phyloP scores from a whole-genome alignment of 1,140 invertebrate genomes.

The Nasonia longicornis region DNA sequence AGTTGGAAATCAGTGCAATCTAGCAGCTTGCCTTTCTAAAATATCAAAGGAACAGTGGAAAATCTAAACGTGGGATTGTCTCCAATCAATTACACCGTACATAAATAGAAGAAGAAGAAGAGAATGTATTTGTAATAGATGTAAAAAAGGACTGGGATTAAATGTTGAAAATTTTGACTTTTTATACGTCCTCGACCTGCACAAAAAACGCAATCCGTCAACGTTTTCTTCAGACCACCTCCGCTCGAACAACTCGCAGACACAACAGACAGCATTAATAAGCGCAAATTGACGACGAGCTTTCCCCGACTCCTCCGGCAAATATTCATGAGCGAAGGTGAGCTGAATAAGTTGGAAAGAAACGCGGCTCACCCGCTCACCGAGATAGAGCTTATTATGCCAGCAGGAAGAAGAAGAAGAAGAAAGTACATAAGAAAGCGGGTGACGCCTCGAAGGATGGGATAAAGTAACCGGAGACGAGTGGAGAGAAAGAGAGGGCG shows the following conservation, averaged over 20 bases:
- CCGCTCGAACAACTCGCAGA: no score
- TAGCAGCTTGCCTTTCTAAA: conserved; percentile 20
- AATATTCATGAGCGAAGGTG: conserved; percentile 38
- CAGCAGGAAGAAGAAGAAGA: conserved; percentile 49
- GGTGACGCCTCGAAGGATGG: conserved; percentile 58
- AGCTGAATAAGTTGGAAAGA: conserved; percentile 43
- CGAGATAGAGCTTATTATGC: conserved; percentile 69
- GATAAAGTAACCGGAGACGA: conserved; percentile 58
- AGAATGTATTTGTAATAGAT: no score
- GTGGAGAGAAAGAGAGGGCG: conserved; percentile 22
- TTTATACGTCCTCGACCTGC: no score
- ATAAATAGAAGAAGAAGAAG: no score
- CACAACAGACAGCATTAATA: conserved; percentile 16
- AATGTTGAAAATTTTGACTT: no score
- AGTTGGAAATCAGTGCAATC: not conserved
- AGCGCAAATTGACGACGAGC: conserved; percentile 45
- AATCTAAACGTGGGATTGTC: not conserved
- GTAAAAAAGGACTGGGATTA: no score
- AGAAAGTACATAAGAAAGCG: conserved; percentile 53
- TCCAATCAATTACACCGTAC: no score
- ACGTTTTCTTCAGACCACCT: no score
- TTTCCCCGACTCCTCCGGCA: conserved; percentile 24
- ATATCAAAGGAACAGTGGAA: not conserved
- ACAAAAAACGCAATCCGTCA: no score
- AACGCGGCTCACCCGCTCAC: conserved; percentile 29